Base-by-base conservation (phyloP, 2,797 vertebrate species). In the Bufotes viridis region DNA sequence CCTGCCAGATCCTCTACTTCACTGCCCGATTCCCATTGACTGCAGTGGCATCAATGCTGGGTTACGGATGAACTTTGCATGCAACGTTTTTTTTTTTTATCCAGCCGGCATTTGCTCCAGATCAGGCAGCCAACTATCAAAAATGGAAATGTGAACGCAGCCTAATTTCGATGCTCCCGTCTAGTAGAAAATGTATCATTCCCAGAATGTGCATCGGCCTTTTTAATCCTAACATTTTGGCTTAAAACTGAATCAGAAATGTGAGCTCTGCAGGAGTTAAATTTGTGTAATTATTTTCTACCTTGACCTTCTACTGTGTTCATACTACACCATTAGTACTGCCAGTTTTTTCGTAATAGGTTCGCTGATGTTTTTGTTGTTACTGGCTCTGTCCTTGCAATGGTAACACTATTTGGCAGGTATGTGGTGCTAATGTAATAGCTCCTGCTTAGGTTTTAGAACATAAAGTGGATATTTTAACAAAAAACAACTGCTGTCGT, bases 321-420 rank as follows among this genome's bases (percentile, higher is more conserved):
- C 18, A 51, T 51, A 51, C 42, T 51, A n/a, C 34, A 49, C 72
- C 9, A 49, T 22, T 53, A 51, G 72, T 53, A 75, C 49, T 51
- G 72, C 42, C 72, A 75, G 72, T 53, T 75, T 51, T 75, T 75
- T 53, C 72, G 42, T 75, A 75, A 51, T 57, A 86, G n/a, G 29
- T 78, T 55, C 24, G 22, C 83, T 26, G 20, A 63, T 85, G 24
- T 86, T 86, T 63, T 61, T 86, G 57, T 60, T 78, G 14, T 42
- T 42, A 42, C n/a, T 49, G 51, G 79, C 20, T 60, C 65, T 51
- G 72, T 51, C 65, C 67, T 87, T 87, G 29, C 26, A 81, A 9
- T 81, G 42, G 6, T 42, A 81, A 87, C 67, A 60, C 78, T 84
- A 53, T 72, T 84, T 34, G 70, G 67, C 57, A 84, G 42, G 67